A percentile compares a stretch with the other conserved stretches of the same genome.
Conservation (phyloP, 2,797 vertebrate genomes). For the Acanthopagrus latus region DNA sequence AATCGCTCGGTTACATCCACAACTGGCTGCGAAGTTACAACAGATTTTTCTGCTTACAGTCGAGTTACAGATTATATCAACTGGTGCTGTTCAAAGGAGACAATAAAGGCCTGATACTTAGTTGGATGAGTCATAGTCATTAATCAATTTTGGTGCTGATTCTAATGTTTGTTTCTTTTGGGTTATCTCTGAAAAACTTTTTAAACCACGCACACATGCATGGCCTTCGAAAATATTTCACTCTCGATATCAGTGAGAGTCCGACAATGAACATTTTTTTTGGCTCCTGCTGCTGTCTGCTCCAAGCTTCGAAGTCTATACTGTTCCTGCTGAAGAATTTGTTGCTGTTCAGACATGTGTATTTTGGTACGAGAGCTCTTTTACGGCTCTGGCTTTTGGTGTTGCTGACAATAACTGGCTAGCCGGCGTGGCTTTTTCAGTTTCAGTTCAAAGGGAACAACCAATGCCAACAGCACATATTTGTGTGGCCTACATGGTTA, state of each 20-base stretch:
- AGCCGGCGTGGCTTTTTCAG: not conserved
- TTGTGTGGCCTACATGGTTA: not conserved
- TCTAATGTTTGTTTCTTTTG: constrained; percentile 62
- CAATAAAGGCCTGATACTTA: constrained; percentile 1
- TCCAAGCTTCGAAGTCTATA: constrained; percentile 33
- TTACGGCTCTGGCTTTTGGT: constrained; percentile 50
- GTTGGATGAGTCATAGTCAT: constrained; percentile 29
- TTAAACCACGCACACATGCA: constrained; percentile 35
- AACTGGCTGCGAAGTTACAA: constrained; percentile 14
- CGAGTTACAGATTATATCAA: constrained; percentile 33
- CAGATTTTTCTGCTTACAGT: constrained; percentile 29
- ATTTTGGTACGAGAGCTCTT: constrained; percentile 44
- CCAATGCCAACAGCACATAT: not conserved
- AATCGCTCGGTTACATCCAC: constrained; percentile 37
- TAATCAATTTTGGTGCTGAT: constrained; percentile 49
- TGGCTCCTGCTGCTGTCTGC: constrained; percentile 51
- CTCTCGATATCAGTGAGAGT: constrained; percentile 31
- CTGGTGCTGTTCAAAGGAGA: constrained; percentile 19
- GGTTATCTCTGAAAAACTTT: constrained; percentile 42
- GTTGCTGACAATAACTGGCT: constrained; percentile 40
- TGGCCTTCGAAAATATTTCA: constrained; percentile 41
- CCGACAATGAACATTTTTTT: constrained; percentile 48
- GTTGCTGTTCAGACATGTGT: constrained; percentile 46
- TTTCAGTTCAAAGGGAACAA: constrained; percentile 26
- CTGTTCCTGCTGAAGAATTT: constrained; percentile 58